Evolutionary conservation across 2,797 vertebrate genomes (phyloP), one percentile per base, ranked within the genome.

Genomic region (Sylvia borin): DNA sequence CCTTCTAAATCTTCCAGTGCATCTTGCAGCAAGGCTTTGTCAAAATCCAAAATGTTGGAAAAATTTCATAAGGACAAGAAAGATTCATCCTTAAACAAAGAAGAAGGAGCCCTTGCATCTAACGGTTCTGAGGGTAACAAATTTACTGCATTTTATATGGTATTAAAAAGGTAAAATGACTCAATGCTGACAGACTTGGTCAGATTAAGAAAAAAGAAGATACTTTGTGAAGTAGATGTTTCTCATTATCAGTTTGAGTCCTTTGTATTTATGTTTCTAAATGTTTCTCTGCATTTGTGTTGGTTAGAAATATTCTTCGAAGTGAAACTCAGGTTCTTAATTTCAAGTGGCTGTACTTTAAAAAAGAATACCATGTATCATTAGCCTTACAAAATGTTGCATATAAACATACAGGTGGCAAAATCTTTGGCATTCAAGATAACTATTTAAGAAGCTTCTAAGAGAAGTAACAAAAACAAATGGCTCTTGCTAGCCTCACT

Each of bases 21-120:
- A 87, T 98, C 98, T 92, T 90, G 74, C 96, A 97, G 95, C 96
- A 98, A 96, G 85, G 96, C 96, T 89, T 93, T 97, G 76, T 97
- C 97, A 88, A 98, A 97, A 95, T 93, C 80, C 50, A 76, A 66
- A 92, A 89, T 94, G 42, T 51, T 97, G 96, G 96, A 95, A 79
- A 92, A 95, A 47, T 83, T 87, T 72, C 84, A 66, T 84, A 97
- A 93, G 79, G 93, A 93, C 74, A 96, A 96, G 93, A 92, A 84
- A 80, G 75, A 92, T 29, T 70, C 13, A 0, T 81, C n/a, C 60
- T 90, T 93, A 78, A 92, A 88, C 42, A 51, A 93, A 72, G 92
- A 96, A 93, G 72, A 96, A 93, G 92, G 92, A 94, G 70, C 40
- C 79, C 54, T 86, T 21, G 8, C 79, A 90, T 92, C 94, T 87